phyloP scores from a whole-genome alignment of 1,140 invertebrate species.

The Venustaconcha ellipsiformis region DNA sequence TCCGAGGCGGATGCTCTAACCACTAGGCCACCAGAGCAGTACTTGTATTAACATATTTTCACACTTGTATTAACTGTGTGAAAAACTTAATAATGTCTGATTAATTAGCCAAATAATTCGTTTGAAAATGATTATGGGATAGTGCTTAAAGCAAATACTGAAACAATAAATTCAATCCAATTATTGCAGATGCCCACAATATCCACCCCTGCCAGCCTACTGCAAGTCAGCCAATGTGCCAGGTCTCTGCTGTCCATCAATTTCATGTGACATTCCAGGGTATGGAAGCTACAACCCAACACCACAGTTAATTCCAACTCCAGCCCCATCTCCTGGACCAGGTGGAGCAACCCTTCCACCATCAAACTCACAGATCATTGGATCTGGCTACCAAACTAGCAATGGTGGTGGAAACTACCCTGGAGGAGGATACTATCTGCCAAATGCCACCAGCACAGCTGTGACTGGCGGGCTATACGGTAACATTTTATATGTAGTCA shows the following conservation, averaged over 20 bases:
- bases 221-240: conserved; percentile 44
- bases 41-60: too few species aligned
- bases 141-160: not conserved
- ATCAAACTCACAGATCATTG: conserved; percentile 28
- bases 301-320: conserved; percentile 47
- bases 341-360: conserved; percentile 11
- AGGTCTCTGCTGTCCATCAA: conserved; percentile 50
- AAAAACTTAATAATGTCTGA: not conserved
- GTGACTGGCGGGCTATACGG: conserved; percentile 16
- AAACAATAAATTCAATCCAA: not conserved
- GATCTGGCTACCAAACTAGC: conserved; percentile 19
- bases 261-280: conserved; percentile 52
- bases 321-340: conserved; percentile 40
- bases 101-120: not conserved
- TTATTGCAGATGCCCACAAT: conserved; percentile 48
- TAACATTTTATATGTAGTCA: not conserved
- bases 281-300: conserved; percentile 50
- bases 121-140: not conserved
- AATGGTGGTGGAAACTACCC: conserved; percentile 8
- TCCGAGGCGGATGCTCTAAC: too few species aligned
- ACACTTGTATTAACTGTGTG: not conserved
- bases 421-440: conserved; percentile 32
- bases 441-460: conserved; percentile 31
- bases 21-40: too few species aligned
- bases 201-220: conserved; percentile 48